Conservation (phyloP, 2,888 invertebrate genomes). For the Sepiola atlantica region DNA sequence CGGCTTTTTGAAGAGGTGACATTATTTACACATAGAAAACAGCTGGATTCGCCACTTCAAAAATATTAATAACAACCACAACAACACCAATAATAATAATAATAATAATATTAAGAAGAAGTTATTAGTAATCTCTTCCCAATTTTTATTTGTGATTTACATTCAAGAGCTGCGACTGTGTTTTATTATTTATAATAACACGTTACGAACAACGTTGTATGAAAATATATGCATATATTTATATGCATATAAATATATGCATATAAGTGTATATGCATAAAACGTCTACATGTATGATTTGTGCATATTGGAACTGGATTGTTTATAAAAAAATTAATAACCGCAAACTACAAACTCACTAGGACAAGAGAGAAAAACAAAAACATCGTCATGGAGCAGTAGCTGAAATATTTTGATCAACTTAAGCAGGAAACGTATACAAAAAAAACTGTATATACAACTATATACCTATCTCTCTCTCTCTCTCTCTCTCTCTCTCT, state of each 20-base stretch:
- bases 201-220: not conserved
- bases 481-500: too few species aligned
- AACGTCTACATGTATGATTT: too few species aligned
- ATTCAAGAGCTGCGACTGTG: not conserved
- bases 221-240: too few species aligned
- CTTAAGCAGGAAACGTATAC: not conserved
- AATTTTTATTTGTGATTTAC: not conserved
- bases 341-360: too few species aligned
- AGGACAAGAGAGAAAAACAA: not conserved
- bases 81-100: too few species aligned
- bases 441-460: not conserved
- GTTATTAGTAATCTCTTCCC: not conserved
- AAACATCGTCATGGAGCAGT: not conserved
- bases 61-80: not conserved
- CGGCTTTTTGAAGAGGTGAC: not conserved
- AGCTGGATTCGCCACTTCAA: not conserved
- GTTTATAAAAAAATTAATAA: too few species aligned
- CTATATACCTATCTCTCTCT: too few species aligned
- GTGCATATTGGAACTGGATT: too few species aligned
- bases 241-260: too few species aligned
- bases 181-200: not conserved
- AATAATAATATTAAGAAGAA: too few species aligned
- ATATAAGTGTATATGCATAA: too few species aligned
- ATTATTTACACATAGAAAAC: conserved; percentile 14
- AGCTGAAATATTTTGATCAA: not conserved